These are phyloP conservation scores for Eutolmus rufibarbis DNA, from an alignment of 2,888 invertebrate species.

Conservation along the genomic window DNA sequence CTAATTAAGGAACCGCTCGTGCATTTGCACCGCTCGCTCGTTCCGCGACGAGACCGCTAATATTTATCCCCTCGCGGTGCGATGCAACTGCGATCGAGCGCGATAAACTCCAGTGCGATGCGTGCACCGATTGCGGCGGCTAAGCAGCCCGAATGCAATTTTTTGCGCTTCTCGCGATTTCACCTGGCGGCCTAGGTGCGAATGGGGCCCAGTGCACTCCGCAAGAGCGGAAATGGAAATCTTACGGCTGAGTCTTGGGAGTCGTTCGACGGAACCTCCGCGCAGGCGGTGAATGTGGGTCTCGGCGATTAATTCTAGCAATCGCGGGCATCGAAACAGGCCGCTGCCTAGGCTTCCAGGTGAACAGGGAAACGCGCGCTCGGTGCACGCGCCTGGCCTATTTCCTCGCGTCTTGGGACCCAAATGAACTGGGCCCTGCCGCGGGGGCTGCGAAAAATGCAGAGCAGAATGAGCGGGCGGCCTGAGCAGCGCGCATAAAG, in stretches of 20 bases:
- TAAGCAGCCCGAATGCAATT: neutral
- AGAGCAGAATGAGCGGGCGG: neutral
- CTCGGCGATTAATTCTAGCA: slow-evolving; percentile 3
- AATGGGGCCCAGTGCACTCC: neutral
- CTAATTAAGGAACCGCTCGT: neutral
- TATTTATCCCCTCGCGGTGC: neutral
- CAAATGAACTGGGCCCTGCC: neutral
- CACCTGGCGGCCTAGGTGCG: neutral
- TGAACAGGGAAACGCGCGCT: neutral
- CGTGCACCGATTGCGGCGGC: neutral
- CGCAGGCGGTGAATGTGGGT: neutral
- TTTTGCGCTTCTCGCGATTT: neutral
- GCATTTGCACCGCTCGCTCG: neutral
- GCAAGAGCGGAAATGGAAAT: neutral
- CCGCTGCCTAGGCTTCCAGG: neutral
- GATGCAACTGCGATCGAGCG: neutral
- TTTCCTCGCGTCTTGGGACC: neutral
- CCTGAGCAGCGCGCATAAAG: neutral
- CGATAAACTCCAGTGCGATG: neutral
- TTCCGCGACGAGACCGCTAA: neutral
- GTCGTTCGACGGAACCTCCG: neutral
- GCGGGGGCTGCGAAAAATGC: neutral
- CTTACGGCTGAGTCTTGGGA: neutral
- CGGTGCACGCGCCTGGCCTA: neutral
- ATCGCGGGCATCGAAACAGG: neutral